Percentiles rank a stretch among this genome's conserved stretches.
Evolutionary conservation across 2,888 invertebrate species (phyloP).

Genomic region (Ectemnius lituratus): DNA sequence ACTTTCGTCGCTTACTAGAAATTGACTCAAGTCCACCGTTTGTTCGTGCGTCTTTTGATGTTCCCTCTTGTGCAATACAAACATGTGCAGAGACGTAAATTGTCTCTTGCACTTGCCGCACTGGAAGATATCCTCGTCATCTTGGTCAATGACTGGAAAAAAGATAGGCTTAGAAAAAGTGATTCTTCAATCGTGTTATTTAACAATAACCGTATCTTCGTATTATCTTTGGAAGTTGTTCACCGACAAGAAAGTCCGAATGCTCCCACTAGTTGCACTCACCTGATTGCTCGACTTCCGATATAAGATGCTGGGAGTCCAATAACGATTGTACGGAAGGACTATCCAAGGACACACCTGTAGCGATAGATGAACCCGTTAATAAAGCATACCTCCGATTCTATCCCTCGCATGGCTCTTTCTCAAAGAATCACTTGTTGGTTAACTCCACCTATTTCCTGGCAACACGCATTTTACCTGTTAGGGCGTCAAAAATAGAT

Average conservation of each 20-base stretch:
- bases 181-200: no score
- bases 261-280: slow-evolving; percentile 17
- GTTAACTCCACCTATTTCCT: slow-evolving; percentile 57
- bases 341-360: slow-evolving; percentile 73
- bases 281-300: slow-evolving; percentile 75
- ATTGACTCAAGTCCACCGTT: slow-evolving; percentile 72
- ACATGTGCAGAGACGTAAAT: slow-evolving; percentile 81
- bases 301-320: slow-evolving; percentile 72
- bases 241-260: neutral
- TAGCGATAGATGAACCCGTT: neutral
- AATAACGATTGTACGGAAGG: slow-evolving; percentile 73
- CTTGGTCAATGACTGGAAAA: slow-evolving; percentile 74
- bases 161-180: neutral
- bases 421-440: slow-evolving; percentile 43
- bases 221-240: neutral
- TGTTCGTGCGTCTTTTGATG: slow-evolving; percentile 72
- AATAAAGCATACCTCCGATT: neutral
- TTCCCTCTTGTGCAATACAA: slow-evolving; percentile 82
- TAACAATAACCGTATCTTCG: neutral
- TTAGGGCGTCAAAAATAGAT: slow-evolving; percentile 73
- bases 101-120: slow-evolving; percentile 85
- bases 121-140: slow-evolving; percentile 84
- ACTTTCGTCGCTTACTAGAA: slow-evolving; percentile 69
- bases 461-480: slow-evolving; percentile 65
- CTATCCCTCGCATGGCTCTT: slow-evolving; percentile 5